These are phyloP conservation scores for Rotaria sp. DNA, from an alignment of 2,888 invertebrate species.

Conservation along the genomic window DNA sequence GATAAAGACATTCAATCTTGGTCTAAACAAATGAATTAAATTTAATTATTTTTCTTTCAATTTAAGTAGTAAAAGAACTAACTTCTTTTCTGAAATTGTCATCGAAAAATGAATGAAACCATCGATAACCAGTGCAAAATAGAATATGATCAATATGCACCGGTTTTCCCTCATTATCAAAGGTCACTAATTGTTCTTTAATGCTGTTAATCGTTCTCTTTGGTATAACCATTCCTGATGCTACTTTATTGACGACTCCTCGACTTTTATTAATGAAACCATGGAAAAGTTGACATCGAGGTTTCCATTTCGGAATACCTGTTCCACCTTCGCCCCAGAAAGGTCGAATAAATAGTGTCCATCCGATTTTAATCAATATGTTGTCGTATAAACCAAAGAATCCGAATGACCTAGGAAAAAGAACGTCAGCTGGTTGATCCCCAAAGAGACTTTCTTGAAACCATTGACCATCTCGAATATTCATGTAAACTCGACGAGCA, in stretches of 20 bases:
- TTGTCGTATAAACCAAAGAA: background rate
- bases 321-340: background rate
- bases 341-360: background rate
- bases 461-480: background rate
- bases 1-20: background rate
- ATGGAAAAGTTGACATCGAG: background rate
- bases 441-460: background rate
- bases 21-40: background rate
- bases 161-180: background rate
- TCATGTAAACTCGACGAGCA: background rate
- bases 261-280: background rate
- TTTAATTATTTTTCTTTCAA: background rate
- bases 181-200: background rate
- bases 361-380: background rate
- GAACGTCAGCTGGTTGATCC: background rate
- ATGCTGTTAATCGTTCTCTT: background rate
- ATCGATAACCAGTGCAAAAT: background rate
- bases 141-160: background rate
- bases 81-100: background rate
- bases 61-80: background rate
- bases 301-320: background rate
- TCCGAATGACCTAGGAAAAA: background rate
- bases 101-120: background rate
- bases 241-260: background rate
- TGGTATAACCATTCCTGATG: background rate